Base-by-base conservation (phyloP, 2,113 vertebrate species). In the Mugil cephalus region DNA sequence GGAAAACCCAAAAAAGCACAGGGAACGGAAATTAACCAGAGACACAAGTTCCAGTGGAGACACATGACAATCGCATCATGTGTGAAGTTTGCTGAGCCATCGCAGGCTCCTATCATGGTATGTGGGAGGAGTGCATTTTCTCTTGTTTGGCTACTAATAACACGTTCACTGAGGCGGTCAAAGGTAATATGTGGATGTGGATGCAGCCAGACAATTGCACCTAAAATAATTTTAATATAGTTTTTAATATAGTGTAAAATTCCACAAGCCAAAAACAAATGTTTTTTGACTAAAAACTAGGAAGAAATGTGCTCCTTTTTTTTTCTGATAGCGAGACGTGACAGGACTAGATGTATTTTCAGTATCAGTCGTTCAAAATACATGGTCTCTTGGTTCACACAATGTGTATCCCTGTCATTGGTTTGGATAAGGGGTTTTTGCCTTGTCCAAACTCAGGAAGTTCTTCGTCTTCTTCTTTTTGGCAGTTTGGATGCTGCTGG, bases 1-100 rank as follows among this genome's bases (percentile, higher is more conserved):
- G 0, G 40, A 69, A 11, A 65, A n/a, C n/a, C n/a, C n/a, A n/a
- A n/a, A n/a, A n/a, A n/a, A n/a, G 54, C 70, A 48, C 50, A 53
- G 18, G 46, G 38, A 54, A 76, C 43, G 65, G 4, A 64, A 87
- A 78, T 45, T 55, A 68, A 50, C 5, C 60, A 63, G 58, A 66
- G 47, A 52, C 36, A 7, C 9, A 10, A 34, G 19, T 30, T 80
- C 17, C 40, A 36, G 36, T 50, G 24, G 79, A 79, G 8, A 62
- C 45, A 58, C 53, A 61, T 71, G 66, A 39, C 36, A 83, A 61
- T 68, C 9, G 1, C 67, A 65, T 84, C 56, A 43, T 8, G 0
- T 8, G 0, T 50, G 30, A 65, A 69, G 13, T 17, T 30, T 40
- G 62, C 87, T 69, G 47, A 81, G 38, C 61, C 39, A 24, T 0